Percentiles rank a stretch among this genome's conserved stretches.
Evolutionary conservation across 2,888 invertebrate genomes (phyloP).

Genomic region (Ophion costatus): DNA sequence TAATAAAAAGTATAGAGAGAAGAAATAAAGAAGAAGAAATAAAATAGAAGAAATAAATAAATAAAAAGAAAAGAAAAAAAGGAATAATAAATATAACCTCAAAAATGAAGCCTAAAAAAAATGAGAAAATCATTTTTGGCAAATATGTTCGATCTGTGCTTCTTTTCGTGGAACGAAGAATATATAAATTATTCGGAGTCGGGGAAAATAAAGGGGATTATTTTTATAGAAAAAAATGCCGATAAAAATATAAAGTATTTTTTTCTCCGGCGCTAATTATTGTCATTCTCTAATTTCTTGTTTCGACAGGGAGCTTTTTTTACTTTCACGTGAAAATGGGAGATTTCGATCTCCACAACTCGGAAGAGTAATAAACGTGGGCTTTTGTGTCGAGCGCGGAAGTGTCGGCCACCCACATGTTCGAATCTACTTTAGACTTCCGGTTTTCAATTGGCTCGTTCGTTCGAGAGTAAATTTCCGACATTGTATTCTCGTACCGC

Average conservation of each 20-base stretch:
- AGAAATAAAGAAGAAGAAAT: too few species aligned
- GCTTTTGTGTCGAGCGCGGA: constrained; percentile 18
- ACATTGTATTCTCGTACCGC: not conserved
- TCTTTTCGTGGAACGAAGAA: too few species aligned
- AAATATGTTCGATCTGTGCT: too few species aligned
- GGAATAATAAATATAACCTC: too few species aligned
- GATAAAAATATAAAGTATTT: not conserved
- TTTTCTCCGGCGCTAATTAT: not conserved
- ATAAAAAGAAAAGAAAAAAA: too few species aligned
- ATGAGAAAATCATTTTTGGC: too few species aligned
- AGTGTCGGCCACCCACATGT: constrained; percentile 39
- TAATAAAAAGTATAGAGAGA: too few species aligned
- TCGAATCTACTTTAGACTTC: constrained; percentile 54
- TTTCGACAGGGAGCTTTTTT: not conserved
- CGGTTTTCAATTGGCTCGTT: constrained; percentile 41
- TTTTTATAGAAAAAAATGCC: not conserved
- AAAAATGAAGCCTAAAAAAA: too few species aligned
- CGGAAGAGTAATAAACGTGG: not conserved
- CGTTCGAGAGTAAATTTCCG: constrained; percentile 8
- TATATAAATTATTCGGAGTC: too few species aligned
- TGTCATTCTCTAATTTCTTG: not conserved
- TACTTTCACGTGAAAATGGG: not conserved
- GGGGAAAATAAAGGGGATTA: too few species aligned
- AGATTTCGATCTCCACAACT: not conserved
- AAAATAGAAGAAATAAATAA: too few species aligned